Evolutionary conservation across 2,113 vertebrate species (phyloP), one percentile per base, ranked within the genome.

Genomic region (Cinclus cinclus): DNA sequence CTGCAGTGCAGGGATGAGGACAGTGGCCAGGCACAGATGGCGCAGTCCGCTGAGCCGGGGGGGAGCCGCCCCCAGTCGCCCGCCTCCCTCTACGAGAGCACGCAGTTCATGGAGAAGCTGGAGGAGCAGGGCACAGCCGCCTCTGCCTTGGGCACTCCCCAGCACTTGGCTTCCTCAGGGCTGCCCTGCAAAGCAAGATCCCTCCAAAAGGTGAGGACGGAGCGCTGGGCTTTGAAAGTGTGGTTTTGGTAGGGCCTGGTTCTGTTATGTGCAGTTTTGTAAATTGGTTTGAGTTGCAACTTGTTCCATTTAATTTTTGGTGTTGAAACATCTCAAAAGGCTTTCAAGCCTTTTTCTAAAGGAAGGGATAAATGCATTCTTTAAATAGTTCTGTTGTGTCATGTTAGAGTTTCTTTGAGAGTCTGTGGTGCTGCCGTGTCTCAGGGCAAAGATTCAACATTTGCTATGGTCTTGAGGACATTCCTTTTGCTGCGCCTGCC

Each of bases 151-250:
- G 97, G 97, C 64, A 53, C 96, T 31, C 97, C 98, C 30, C 98
- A 97, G 60, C 97, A 97, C 84, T 27, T 94, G 87, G 98, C 98
- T 52, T 97, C 98, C 74, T 95, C 98, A 37, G 96, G 97, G 73
- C 98, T 99, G 73, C 98, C 98, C 74, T 98, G 98, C 92, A 98
- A 98, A 68, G 96, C 98, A 30, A 98, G 99, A 60, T 98, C 98
- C 22, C 98, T 99, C 86, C 98, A 98, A 71, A 99, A 99, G 99
- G 99, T 99, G 96, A 98, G 97, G 33, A 15, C 2, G 1, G 30
- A 46, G 28, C 30, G 0, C 2, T 16, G 46, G 3, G 8, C 2
- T 28, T 28, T 44, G 39, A 10, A 35, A 55, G 37, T 20, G 9
- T 1, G n/a, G 28, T 12, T 63, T 75, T 59, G 24, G 9, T 20